These are phyloP conservation scores for Phenacoccus solenopsis DNA, from an alignment of 1,140 invertebrate species.

Conservation along the genomic window DNA sequence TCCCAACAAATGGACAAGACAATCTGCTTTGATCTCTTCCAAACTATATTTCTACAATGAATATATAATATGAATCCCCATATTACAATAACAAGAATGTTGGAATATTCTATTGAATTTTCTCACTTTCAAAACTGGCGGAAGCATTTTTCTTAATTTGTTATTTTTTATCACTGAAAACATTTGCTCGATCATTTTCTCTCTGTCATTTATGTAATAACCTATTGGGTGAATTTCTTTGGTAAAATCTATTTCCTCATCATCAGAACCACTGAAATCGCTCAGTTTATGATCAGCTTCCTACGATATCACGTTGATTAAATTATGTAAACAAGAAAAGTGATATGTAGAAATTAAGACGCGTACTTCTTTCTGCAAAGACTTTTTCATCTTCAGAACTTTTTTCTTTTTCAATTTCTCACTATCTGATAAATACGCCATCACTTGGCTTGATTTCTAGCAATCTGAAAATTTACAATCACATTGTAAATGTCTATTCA, in stretches of 20 bases:
- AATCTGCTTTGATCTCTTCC: constrained; percentile 30
- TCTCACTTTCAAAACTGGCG: constrained; percentile 28
- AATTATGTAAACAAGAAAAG: neutral
- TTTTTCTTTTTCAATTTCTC: neutral
- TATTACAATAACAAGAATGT: neutral
- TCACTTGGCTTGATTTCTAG: too few species aligned
- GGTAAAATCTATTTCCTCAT: constrained; percentile 23
- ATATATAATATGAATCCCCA: neutral
- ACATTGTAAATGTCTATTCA: too few species aligned
- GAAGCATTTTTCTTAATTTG: constrained; percentile 28
- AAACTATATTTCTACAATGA: constrained; percentile 22
- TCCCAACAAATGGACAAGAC: constrained; percentile 29
- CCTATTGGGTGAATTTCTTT: constrained; percentile 27
- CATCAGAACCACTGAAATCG: constrained; percentile 16
- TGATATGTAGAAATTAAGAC: neutral
- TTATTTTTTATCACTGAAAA: constrained; percentile 27
- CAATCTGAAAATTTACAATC: too few species aligned
- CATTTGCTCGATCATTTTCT: constrained; percentile 29
- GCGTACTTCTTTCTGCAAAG: neutral
- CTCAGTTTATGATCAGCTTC: neutral
- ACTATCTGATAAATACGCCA: neutral
- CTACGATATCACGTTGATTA: neutral
- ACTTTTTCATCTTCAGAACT: neutral
- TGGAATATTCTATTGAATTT: too few species aligned
- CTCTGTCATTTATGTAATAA: constrained; percentile 28